Conservation (phyloP, 2,888 invertebrate species). For the Calephelis perditalis region DNA sequence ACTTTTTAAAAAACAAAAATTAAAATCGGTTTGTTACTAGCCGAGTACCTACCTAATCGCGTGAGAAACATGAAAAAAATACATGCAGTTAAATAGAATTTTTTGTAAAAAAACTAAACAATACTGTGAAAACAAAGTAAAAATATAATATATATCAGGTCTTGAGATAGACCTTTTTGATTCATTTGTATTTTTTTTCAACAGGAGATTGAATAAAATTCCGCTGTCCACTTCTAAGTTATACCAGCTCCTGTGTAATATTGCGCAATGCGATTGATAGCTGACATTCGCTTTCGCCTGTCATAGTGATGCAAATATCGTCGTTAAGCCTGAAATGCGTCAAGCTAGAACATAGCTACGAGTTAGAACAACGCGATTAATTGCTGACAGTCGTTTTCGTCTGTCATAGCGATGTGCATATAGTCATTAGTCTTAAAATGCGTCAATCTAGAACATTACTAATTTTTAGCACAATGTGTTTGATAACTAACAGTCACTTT, state of each 20-base stretch:
- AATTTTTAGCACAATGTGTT: too few species aligned
- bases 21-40: too few species aligned
- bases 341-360: conserved; percentile 24
- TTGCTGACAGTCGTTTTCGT: conserved; percentile 50
- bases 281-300: conserved; percentile 50
- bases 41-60: too few species aligned
- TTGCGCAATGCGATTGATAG: conserved; percentile 63
- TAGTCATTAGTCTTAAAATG: conserved; percentile 37
- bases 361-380: conserved; percentile 62
- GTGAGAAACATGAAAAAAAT: too few species aligned
- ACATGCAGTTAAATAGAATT: too few species aligned
- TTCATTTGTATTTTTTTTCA: too few species aligned
- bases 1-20: too few species aligned
- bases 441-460: background rate
- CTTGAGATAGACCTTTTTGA: too few species aligned
- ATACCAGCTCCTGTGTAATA: conserved; percentile 26
- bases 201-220: background rate
- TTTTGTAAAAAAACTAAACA: too few species aligned
- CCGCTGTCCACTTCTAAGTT: conserved; percentile 23
- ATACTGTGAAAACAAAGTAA: too few species aligned
- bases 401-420: conserved; percentile 55
- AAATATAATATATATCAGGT: too few species aligned
- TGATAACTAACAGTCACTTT: too few species aligned
- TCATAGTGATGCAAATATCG: conserved; percentile 57
- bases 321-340: conserved; percentile 30